phyloP scores from a whole-genome alignment of 2,797 vertebrate species.

The Artibeus jamaicensis region DNA sequence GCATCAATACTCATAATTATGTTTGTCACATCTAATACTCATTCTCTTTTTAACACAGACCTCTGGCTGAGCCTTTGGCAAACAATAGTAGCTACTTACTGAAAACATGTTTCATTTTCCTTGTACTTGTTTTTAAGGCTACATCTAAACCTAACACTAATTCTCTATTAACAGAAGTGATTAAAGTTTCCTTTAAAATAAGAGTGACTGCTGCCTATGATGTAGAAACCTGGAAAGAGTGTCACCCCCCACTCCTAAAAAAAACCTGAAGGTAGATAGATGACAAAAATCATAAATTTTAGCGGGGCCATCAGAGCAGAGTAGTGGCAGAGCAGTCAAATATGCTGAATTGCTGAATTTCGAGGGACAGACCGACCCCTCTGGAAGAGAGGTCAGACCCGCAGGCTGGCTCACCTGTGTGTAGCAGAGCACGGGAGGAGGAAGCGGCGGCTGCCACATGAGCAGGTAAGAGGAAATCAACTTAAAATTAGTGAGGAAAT shows the following conservation, averaged over 20 bases:
- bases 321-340: neutral
- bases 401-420: neutral
- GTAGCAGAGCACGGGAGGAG: neutral
- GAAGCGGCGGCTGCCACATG: neutral
- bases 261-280: neutral
- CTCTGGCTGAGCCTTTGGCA: neutral
- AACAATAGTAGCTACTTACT: neutral
- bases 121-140: conserved; percentile 29
- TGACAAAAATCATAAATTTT: neutral
- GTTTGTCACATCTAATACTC: neutral
- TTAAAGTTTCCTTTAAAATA: neutral
- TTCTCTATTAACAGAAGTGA: neutral
- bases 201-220: neutral
- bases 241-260: neutral
- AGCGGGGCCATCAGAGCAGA: neutral
- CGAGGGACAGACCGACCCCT: neutral
- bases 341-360: neutral
- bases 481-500: neutral
- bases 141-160: neutral
- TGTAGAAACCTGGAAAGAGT: neutral
- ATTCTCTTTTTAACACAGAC: neutral
- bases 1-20: neutral
- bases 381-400: neutral
- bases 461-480: neutral
- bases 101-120: neutral